Percentiles rank a stretch among this genome's conserved stretches.
Evolutionary conservation across 2,888 invertebrate species (phyloP).

Genomic region (Pyrochroa serraticornis): DNA sequence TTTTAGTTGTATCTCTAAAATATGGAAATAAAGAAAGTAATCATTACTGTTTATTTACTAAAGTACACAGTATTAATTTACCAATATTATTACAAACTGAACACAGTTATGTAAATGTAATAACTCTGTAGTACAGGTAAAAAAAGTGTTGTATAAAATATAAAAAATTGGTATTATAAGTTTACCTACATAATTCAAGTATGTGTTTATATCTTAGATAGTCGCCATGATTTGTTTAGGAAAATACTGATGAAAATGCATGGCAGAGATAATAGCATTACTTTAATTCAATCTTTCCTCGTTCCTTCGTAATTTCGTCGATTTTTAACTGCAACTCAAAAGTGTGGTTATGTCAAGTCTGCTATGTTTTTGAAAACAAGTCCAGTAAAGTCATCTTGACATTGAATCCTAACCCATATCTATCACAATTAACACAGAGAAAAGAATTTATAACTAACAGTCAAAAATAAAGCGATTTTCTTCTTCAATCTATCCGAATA

Average conservation of each 20-base stretch:
- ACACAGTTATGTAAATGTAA: constrained; percentile 25
- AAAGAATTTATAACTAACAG: constrained; percentile 20
- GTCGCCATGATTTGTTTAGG: constrained; percentile 15
- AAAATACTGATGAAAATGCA: not conserved
- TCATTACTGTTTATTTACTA: constrained; percentile 25
- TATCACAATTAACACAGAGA: constrained; percentile 25
- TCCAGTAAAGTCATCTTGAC: not conserved
- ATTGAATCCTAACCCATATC: constrained; percentile 13
- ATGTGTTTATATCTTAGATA: constrained; percentile 14
- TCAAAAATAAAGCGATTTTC: constrained; percentile 19
- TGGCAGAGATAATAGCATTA: too few species aligned
- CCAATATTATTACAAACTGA: constrained; percentile 23
- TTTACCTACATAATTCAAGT: not conserved
- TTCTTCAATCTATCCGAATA: constrained; percentile 8
- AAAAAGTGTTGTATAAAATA: constrained; percentile 38
- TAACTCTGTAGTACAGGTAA: constrained; percentile 29
- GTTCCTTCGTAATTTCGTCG: not conserved
- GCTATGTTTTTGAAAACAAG: not conserved
- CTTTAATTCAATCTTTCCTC: not conserved
- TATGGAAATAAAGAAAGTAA: constrained; percentile 2
- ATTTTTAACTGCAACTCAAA: not conserved
- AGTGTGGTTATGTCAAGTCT: not conserved
- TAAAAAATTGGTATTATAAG: constrained; percentile 35
- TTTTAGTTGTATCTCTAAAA: not conserved
- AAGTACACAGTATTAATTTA: constrained; percentile 24